Conservation (phyloP, 1,140 invertebrate genomes). For the Tetramorium simillimum region DNA sequence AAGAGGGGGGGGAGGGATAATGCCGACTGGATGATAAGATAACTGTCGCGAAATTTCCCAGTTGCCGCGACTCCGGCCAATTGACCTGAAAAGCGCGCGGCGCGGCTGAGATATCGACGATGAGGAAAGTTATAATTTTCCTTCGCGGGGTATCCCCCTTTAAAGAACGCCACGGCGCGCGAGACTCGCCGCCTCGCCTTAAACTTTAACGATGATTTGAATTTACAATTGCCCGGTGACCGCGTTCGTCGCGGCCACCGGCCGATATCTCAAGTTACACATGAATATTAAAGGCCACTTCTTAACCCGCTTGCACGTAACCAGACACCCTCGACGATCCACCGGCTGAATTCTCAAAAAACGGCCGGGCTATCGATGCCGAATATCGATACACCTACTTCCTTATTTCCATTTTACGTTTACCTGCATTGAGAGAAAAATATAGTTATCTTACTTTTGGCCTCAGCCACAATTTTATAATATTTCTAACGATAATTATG, state of each 20-base stretch:
- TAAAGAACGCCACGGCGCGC: neutral
- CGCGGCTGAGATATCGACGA: neutral
- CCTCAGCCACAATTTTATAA: too few species aligned
- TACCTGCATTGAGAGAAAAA: neutral
- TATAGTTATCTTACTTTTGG: too few species aligned
- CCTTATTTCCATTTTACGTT: conserved; percentile 26
- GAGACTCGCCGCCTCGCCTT: neutral
- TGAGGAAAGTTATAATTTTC: conserved; percentile 30
- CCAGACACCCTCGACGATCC: neutral
- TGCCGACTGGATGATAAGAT: conserved; percentile 27
- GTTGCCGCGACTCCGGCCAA: neutral
- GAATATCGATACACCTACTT: neutral
- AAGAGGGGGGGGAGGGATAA: neutral
- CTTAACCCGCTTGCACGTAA: conserved; percentile 44
- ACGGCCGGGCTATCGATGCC: neutral
- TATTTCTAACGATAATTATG: too few species aligned
- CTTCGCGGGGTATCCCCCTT: neutral
- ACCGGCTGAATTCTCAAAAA: conserved; percentile 4
- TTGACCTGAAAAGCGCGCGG: neutral
- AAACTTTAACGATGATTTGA: conserved; percentile 53
- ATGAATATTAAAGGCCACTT: conserved; percentile 53
- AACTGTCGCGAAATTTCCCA: neutral
- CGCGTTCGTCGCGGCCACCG: neutral
- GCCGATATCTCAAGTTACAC: conserved; percentile 52
- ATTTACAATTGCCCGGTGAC: conserved; percentile 52